Percentiles rank a stretch among this genome's conserved stretches.
Evolutionary conservation across 2,888 invertebrate species (phyloP).

Genomic region (Salticus scenicus): DNA sequence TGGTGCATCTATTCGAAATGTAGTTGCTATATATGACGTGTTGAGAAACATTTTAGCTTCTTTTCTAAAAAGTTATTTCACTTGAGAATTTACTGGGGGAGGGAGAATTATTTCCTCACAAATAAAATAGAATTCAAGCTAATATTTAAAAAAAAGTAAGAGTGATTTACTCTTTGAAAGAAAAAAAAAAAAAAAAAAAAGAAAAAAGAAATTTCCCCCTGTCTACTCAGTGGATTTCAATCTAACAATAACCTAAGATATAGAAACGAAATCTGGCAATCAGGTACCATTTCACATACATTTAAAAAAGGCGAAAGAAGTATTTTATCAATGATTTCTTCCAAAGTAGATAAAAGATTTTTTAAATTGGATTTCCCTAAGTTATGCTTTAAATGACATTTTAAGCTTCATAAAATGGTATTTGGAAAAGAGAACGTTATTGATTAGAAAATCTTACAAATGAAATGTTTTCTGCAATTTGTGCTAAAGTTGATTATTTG

Average conservation of each 20-base stretch:
- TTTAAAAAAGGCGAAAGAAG: slow-evolving; percentile 49
- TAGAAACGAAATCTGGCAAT: slow-evolving; percentile 68
- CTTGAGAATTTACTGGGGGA: not conserved
- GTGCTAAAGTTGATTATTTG: slow-evolving; percentile 51
- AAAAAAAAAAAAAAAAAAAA: no score
- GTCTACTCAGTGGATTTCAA: slow-evolving; percentile 26
- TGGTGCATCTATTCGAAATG: slow-evolving; percentile 33
- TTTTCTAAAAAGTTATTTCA: slow-evolving; percentile 50
- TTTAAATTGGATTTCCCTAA: slow-evolving; percentile 60
- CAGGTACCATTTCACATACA: slow-evolving; percentile 46
- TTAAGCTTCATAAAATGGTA: slow-evolving; percentile 37
- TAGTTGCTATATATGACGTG: slow-evolving; percentile 58
- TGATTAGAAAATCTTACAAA: slow-evolving; percentile 50
- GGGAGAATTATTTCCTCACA: slow-evolving; percentile 10
- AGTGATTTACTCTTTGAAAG: slow-evolving; percentile 58
- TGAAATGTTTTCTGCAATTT: slow-evolving; percentile 47
- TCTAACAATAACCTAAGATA: slow-evolving; percentile 50
- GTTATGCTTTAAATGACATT: slow-evolving; percentile 63
- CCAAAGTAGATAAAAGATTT: slow-evolving; percentile 54
- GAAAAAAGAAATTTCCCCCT: slow-evolving; percentile 48
- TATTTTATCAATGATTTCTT: slow-evolving; percentile 67
- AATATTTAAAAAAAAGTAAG: slow-evolving; percentile 60
- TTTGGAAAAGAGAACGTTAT: slow-evolving; percentile 56
- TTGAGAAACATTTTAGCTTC: slow-evolving; percentile 62
- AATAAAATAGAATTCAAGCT: slow-evolving; percentile 36